These are phyloP conservation scores for Urocyon cinereoargenteus DNA, from an alignment of 2,797 vertebrate species.

Conservation along the genomic window DNA sequence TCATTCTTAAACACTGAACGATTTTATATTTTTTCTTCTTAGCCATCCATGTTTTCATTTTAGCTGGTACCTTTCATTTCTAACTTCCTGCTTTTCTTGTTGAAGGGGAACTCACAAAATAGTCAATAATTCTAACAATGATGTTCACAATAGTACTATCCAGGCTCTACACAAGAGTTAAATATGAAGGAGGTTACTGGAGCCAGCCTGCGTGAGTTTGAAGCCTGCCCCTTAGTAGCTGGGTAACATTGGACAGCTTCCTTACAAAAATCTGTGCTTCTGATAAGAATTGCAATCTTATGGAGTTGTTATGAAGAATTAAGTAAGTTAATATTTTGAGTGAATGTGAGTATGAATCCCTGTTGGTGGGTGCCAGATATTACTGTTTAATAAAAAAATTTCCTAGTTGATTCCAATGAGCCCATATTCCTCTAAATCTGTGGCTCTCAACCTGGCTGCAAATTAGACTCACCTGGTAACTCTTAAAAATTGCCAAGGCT, in stretches of 20 bases:
- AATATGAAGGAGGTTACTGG: not conserved
- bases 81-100: not conserved
- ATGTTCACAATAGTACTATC: not conserved
- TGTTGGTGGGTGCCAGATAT: not conserved
- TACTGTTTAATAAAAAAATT: not conserved
- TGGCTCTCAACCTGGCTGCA: not conserved
- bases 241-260: not conserved
- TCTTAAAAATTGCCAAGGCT: not conserved
- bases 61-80: not conserved
- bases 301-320: not conserved
- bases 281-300: not conserved
- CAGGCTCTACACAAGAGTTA: not conserved
- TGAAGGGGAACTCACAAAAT: not conserved
- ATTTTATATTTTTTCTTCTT: not conserved
- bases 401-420: not conserved
- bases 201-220: not conserved
- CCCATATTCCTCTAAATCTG: not conserved
- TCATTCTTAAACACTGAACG: not conserved
- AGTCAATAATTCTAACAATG: not conserved
- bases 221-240: not conserved
- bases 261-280: not conserved
- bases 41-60: not conserved
- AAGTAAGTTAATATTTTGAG: not conserved
- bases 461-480: not conserved
- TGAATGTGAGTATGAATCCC: not conserved